phyloP scores from a whole-genome alignment of 1,140 invertebrate genomes.

The Sminthurides bifidus region DNA sequence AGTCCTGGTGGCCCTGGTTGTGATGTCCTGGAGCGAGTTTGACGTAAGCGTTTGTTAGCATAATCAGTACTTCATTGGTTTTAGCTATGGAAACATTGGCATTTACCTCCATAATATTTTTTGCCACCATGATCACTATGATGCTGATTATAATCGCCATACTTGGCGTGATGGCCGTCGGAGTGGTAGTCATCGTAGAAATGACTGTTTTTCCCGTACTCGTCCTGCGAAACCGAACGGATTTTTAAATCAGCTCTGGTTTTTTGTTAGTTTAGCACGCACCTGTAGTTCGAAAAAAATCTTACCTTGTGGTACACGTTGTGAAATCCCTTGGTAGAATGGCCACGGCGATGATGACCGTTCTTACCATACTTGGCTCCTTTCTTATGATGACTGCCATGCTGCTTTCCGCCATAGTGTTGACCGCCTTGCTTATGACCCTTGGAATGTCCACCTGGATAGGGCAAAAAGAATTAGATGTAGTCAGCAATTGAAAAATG shows the following conservation, averaged over 20 bases:
- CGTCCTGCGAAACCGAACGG: constrained; percentile 7
- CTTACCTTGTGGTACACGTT: constrained; percentile 27
- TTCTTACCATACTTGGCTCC: constrained; percentile 17
- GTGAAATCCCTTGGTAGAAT: constrained; percentile 28
- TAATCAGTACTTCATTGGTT: too few species aligned
- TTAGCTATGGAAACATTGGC: too few species aligned
- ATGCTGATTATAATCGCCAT: constrained; percentile 16
- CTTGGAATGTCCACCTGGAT: constrained; percentile 14
- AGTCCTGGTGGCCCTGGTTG: constrained; percentile 8
- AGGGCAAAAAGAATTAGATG: not conserved
- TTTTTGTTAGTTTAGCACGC: not conserved
- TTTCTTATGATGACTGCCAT: constrained; percentile 18
- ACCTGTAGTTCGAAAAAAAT: not conserved
- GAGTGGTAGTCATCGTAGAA: constrained; percentile 25
- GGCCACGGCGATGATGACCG: constrained; percentile 24
- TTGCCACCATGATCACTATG: constrained; percentile 19
- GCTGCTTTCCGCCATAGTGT: constrained; percentile 16
- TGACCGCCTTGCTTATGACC: constrained; percentile 24
- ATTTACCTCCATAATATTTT: constrained; percentile 15
- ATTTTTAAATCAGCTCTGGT: not conserved
- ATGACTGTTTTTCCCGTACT: constrained; percentile 15
- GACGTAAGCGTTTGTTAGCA: too few species aligned
- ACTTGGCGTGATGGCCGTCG: constrained; percentile 19
- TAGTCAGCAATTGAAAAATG: not conserved
- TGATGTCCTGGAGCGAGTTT: too few species aligned